Conservation (phyloP, 1,140 invertebrate genomes). For the Choristoneura fumiferana region DNA sequence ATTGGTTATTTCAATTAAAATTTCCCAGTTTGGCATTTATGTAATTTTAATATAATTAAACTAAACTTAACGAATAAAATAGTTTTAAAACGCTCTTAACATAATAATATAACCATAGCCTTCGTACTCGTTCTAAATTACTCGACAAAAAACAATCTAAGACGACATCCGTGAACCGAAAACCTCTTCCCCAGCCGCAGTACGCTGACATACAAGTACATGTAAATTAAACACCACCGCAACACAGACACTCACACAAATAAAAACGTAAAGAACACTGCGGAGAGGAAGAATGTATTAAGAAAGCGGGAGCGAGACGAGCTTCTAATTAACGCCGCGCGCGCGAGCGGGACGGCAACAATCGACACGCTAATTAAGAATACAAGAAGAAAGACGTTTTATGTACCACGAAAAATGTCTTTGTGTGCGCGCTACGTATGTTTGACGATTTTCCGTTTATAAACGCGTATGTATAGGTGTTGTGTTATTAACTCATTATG, state of each 20-base stretch:
- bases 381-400: slow-evolving; percentile 78
- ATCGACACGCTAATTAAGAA: slow-evolving; percentile 77
- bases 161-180: background rate
- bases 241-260: slow-evolving; percentile 77
- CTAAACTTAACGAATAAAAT: too few relatives aligned
- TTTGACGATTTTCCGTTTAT: slow-evolving; percentile 63
- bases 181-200: slow-evolving; percentile 35
- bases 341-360: slow-evolving; percentile 46
- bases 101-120: too few relatives aligned
- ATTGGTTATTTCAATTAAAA: too few relatives aligned
- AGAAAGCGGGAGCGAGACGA: slow-evolving; percentile 71
- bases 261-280: slow-evolving; percentile 77
- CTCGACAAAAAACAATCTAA: too few relatives aligned
- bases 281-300: slow-evolving; percentile 78
- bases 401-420: slow-evolving; percentile 48
- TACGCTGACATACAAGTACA: slow-evolving; percentile 76
- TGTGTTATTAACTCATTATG: slow-evolving; percentile 76
- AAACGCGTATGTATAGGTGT: slow-evolving; percentile 54
- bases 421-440: slow-evolving; percentile 52
- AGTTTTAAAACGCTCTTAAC: too few relatives aligned
- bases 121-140: too few relatives aligned
- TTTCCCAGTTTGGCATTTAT: too few relatives aligned
- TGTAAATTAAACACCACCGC: slow-evolving; percentile 77
- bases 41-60: too few relatives aligned
- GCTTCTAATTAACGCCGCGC: slow-evolving; percentile 65